Evolutionary conservation across 2,113 vertebrate genomes (phyloP).

Genomic region (Triplophysa rosa): DNA sequence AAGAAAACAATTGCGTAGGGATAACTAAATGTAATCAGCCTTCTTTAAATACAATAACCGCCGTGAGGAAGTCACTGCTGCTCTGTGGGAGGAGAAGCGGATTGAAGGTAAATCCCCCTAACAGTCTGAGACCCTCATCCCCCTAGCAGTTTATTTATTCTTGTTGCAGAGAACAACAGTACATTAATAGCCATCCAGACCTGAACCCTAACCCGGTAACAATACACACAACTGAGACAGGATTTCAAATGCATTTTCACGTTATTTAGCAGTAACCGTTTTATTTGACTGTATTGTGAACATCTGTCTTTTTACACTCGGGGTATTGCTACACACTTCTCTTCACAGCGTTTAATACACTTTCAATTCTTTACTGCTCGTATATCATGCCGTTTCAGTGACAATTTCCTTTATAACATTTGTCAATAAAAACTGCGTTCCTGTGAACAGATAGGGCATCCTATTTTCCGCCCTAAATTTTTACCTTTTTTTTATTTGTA

Average conservation of each 20-base stretch:
- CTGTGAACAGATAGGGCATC: conserved; percentile 1
- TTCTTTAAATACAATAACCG: conserved; percentile 69
- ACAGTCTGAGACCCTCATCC: neutral
- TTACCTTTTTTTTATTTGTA: conserved; percentile 49
- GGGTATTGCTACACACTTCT: neutral
- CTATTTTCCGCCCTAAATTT: conserved; percentile 20
- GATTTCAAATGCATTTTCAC: neutral
- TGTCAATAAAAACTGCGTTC: conserved; percentile 37
- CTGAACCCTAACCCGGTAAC: neutral
- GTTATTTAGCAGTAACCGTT: neutral
- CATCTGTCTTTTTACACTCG: neutral
- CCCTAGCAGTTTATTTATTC: neutral
- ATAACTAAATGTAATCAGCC: conserved; percentile 72
- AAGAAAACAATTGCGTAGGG: conserved; percentile 71
- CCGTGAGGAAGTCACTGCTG: conserved; percentile 50
- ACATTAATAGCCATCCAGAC: neutral
- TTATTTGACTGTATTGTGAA: neutral
- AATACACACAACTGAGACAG: neutral
- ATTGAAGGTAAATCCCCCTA: conserved; percentile 50
- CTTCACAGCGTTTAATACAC: neutral
- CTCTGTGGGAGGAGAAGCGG: neutral
- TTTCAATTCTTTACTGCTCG: conserved; percentile 11
- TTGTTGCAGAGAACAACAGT: neutral
- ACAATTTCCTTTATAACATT: conserved; percentile 44
- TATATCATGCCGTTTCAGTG: conserved; percentile 28